Evolutionary conservation across 2,797 vertebrate species (phyloP).

Genomic region (Argyrosomus regius): DNA sequence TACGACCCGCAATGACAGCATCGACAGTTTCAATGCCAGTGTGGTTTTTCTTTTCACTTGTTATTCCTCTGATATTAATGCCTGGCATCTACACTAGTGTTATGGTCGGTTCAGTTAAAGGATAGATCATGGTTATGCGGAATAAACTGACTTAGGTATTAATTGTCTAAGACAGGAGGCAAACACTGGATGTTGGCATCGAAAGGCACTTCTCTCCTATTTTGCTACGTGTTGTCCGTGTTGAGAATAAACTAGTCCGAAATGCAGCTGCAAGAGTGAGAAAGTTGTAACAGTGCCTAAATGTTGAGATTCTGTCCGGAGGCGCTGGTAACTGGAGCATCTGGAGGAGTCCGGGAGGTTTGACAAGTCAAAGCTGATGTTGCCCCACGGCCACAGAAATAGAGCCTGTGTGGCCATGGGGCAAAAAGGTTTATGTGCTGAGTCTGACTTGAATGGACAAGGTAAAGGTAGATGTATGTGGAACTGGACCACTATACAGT

Average conservation of each 20-base stretch:
- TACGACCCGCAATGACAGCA: not conserved
- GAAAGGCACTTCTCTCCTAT: not conserved
- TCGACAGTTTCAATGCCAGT: not conserved
- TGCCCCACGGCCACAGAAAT: slow-evolving; percentile 2
- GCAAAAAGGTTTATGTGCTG: slow-evolving; percentile 1
- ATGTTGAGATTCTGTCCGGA: not conserved
- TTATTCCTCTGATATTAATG: not conserved
- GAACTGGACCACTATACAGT: not conserved
- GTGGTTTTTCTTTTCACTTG: not conserved
- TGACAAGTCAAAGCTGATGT: not conserved
- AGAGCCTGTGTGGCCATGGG: not conserved
- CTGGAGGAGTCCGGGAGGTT: not conserved
- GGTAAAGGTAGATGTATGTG: not conserved
- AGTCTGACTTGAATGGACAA: not conserved
- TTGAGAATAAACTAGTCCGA: not conserved
- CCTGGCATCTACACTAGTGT: not conserved
- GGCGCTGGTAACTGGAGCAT: not conserved
- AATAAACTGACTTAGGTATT: not conserved
- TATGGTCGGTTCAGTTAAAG: not conserved
- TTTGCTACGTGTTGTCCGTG: not conserved
- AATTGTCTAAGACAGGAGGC: not conserved
- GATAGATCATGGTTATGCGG: not conserved
- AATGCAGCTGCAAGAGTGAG: not conserved
- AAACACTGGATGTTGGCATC: not conserved
- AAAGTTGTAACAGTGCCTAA: slow-evolving; percentile 1